Evolutionary conservation across 2,888 invertebrate genomes (phyloP), one percentile per base, ranked within the genome.

Genomic region (Lepidochitona cinerea): DNA sequence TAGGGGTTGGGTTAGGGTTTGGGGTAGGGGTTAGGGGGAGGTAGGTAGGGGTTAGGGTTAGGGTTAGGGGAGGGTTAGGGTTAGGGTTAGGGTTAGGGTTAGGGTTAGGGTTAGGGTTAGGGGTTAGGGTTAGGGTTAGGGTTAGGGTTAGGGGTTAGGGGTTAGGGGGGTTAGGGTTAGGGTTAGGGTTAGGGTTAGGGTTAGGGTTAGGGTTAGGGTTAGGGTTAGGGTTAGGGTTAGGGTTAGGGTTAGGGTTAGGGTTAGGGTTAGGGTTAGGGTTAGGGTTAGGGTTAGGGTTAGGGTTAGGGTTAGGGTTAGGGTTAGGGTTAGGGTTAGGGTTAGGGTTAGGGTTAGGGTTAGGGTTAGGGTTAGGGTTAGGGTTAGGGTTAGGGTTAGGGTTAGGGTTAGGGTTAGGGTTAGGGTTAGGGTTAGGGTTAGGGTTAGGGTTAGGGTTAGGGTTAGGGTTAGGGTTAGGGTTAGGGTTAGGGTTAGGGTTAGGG

Each of bases 231-330:
- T 66, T 71, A 70, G 77, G 67, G 72, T 68, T 72, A 36, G 9
- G 76, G 72, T 69, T 41, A 52, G 52, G 53, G 75, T 69, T 73
- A 70, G 72, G 70, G 69, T 69, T 70, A 65, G 73, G 73, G 69
- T 73, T 70, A 70, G 70, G 70, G 66, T 49, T 53, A 32, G 67
- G 67, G 72, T 66, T 68, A 72, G 69, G 72, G 72, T 80, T 75
- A 76, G 80, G 79, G 77, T 79, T 75, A 77, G 81, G 72, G 74
- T 78, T 72, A 75, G 75, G 75, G n/a, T 68, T 75, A 72, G 76
- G 75, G 80, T 77, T 79, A 78, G 79, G 81, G 72, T 75, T 75
- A 72, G 79, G 74, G 72, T 72, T 75, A 75, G 68, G 72, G 68
- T 75, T 72, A 65, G 69, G 72, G 75, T 54, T 74, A 68, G 68